Base-by-base conservation (phyloP, 2,113 vertebrate genomes). In the Burhinus oedicnemus region DNA sequence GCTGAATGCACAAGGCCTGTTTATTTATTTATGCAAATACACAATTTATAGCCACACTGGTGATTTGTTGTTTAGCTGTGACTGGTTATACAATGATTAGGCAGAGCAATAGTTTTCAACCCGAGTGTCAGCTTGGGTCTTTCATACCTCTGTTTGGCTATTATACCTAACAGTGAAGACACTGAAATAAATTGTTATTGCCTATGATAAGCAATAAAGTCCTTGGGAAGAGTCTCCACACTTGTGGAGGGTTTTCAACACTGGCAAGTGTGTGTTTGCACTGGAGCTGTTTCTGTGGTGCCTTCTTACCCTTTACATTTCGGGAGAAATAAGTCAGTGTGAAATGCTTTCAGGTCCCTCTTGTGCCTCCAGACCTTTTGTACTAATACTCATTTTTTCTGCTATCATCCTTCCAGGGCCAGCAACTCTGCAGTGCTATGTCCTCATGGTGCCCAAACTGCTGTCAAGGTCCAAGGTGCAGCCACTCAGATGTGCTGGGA, bases 21-120 rank as follows among this genome's bases (percentile, higher is more conserved):
- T 91, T 87, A 77, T 89, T 95, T 96, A 95, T 95, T 94, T 94
- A 92, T 93, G 87, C 87, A 94, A 93, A 93, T 82, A 13, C 42
- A 90, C 18, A 14, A 93, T 96, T 96, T 95, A 93, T 87, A 95
- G 72, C 32, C 68, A 72, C 82, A 61, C 26, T 79, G 69, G 80
- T 97, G 88, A 96, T 88, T 82, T 87, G 83, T 91, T 87, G 55
- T 90, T 94, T 71, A 60, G 29, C 89, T 0, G 7, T 30, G 65
- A 66, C 58, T 87, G 61, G 29, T 91, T 95, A 65, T 52, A 69
- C n/a, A 78, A 66, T 68, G 62, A 93, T 66, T 65, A 97, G 74
- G 69, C 45, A 94, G 79, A 92, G 77, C 54, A 94, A 93, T 93
- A 93, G 32, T 91, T 96, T 87, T 95, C 69, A 95, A 84, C 32